A percentile compares a stretch with the other conserved stretches of the same genome.
phyloP scores from a whole-genome alignment of 1,140 invertebrate genomes.

The Lordiphosa collinella region DNA sequence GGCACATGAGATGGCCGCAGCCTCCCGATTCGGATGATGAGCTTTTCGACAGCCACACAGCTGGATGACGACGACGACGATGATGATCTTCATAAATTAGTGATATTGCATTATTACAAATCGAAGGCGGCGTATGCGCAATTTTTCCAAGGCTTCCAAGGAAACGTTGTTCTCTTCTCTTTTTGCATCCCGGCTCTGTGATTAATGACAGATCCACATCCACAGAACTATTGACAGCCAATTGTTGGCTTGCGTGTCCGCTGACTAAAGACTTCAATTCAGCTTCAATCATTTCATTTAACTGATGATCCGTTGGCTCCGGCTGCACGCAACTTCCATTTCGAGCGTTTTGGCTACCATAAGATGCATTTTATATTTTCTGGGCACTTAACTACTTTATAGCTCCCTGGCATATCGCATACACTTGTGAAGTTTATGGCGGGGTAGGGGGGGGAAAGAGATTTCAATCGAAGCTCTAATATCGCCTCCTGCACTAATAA shows the following conservation, averaged over 20 bases:
- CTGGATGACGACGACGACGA: slow-evolving; percentile 26
- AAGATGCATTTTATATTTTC: slow-evolving; percentile 23
- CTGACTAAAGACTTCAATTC: slow-evolving; percentile 77
- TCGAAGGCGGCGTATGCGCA: slow-evolving; percentile 63
- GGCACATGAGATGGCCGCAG: slow-evolving; percentile 1
- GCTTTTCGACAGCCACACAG: slow-evolving; percentile 49
- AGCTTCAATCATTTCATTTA: slow-evolving; percentile 76
- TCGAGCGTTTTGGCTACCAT: slow-evolving; percentile 68
- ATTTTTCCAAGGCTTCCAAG: slow-evolving; percentile 38
- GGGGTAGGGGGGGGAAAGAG: slow-evolving; percentile 15
- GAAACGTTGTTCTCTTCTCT: slow-evolving; percentile 17
- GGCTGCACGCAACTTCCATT: slow-evolving; percentile 62
- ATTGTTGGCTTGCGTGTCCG: slow-evolving; percentile 71
- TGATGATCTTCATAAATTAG: slow-evolving; percentile 62
- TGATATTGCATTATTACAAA: slow-evolving; percentile 71
- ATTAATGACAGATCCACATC: slow-evolving; percentile 60
- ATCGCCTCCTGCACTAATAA: slow-evolving; percentile 43
- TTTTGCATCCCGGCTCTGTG: slow-evolving; percentile 60
- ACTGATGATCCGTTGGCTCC: slow-evolving; percentile 65
- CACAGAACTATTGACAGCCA: slow-evolving; percentile 64
- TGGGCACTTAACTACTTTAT: slow-evolving; percentile 74
- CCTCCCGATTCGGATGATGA: slow-evolving; percentile 18
- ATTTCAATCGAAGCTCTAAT: slow-evolving; percentile 25
- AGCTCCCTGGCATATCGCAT: slow-evolving; percentile 60
- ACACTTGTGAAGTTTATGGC: slow-evolving; percentile 64